These are phyloP conservation scores for Phortica variegata DNA, from an alignment of 1,140 invertebrate genomes.

Conservation along the genomic window DNA sequence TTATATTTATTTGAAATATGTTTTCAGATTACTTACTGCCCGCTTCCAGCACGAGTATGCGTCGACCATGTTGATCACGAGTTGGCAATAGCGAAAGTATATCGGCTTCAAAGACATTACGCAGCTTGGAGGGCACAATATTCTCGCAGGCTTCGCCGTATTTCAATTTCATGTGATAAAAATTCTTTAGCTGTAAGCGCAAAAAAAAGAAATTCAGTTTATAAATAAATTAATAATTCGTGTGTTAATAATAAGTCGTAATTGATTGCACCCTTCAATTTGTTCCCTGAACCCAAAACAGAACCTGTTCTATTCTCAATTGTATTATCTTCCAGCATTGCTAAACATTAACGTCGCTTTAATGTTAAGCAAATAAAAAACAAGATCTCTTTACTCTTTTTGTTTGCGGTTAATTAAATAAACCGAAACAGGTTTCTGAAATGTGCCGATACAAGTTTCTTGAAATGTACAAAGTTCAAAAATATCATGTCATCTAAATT, in stretches of 20 bases:
- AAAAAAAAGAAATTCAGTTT: conserved; percentile 8
- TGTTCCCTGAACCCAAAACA: no score
- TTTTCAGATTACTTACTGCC: conserved; percentile 58
- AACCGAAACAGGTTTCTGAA: no score
- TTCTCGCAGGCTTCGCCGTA: conserved; percentile 60
- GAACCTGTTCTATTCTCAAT: no score
- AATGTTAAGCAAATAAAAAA: background rate
- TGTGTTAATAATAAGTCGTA: background rate
- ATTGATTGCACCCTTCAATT: no score
- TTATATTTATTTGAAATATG: conserved; percentile 3
- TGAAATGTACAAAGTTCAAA: no score
- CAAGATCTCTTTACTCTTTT: background rate
- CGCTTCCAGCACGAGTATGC: conserved; percentile 62
- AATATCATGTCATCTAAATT: no score
- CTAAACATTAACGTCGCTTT: no score
- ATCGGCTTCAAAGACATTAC: conserved; percentile 59
- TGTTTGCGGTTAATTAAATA: no score
- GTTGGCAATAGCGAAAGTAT: conserved; percentile 63
- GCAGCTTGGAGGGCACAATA: conserved; percentile 59
- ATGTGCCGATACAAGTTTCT: no score
- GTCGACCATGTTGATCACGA: conserved; percentile 60
- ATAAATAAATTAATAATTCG: conserved; percentile 1
- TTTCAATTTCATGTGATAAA: conserved; percentile 62
- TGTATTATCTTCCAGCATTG: no score
- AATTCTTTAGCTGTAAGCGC: conserved; percentile 62